Evolutionary conservation across 30 jellyfish, hydroid and myxozoan genomes (phyloP).

Genomic region (Cassiopea andromeda): DNA sequence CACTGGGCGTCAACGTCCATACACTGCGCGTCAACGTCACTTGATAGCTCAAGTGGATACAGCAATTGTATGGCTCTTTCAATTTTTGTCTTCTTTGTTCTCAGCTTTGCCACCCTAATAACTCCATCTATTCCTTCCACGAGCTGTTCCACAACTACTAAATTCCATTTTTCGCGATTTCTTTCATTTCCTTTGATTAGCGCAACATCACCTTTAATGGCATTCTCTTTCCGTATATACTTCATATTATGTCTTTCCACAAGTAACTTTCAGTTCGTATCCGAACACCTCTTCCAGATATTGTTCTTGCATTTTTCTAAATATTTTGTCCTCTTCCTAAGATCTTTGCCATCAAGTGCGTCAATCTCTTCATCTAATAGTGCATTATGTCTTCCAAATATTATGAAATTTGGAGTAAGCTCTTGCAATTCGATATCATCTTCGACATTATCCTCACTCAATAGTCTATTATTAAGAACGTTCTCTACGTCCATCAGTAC

Average conservation of each 20-base stretch:
- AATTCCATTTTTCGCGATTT: slow-evolving; percentile 60
- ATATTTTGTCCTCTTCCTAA: slow-evolving; percentile 62
- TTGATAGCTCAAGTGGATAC: slow-evolving; percentile 63
- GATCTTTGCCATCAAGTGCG: slow-evolving; percentile 51
- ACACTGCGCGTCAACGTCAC: slow-evolving; percentile 23
- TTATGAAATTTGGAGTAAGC: slow-evolving; percentile 60
- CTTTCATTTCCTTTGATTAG: slow-evolving; percentile 63
- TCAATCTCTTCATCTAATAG: slow-evolving; percentile 47
- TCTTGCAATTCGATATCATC: slow-evolving; percentile 66
- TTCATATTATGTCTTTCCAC: slow-evolving; percentile 70
- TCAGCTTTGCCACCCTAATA: slow-evolving; percentile 60
- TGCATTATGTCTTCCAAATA: slow-evolving; percentile 55
- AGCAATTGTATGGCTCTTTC: slow-evolving; percentile 73
- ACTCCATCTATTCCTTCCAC: slow-evolving; percentile 68
- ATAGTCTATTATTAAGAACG: slow-evolving; percentile 73
- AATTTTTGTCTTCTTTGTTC: slow-evolving; percentile 49
- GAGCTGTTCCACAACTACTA: slow-evolving; percentile 48
- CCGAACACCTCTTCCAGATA: slow-evolving; percentile 74
- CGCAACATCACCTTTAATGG: slow-evolving; percentile 67
- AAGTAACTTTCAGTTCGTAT: slow-evolving; percentile 55
- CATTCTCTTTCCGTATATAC: slow-evolving; percentile 12
- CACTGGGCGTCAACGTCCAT: not conserved
- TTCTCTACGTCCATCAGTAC: slow-evolving; percentile 64
- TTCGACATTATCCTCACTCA: slow-evolving; percentile 25
- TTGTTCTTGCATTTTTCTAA: slow-evolving; percentile 55